Evolutionary conservation across 2,888 invertebrate genomes (phyloP).

Genomic region (Allacma fusca): DNA sequence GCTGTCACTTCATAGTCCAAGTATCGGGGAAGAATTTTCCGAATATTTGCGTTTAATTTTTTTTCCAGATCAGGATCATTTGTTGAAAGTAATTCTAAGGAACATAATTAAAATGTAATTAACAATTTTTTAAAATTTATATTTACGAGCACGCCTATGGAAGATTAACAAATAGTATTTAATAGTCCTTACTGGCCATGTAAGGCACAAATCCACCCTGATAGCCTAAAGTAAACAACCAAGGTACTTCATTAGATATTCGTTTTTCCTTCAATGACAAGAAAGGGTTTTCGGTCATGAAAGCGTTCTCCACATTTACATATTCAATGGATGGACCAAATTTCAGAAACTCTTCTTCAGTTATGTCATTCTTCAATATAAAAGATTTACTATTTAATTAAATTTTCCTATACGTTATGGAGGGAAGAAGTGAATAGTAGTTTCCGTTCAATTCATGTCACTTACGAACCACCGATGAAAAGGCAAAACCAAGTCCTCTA

Average conservation of each 20-base stretch:
- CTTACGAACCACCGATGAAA: slow-evolving; percentile 24
- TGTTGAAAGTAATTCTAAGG: background rate
- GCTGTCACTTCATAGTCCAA: slow-evolving; percentile 49
- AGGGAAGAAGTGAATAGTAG: background rate
- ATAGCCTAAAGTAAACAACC: no score
- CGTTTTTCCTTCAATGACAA: slow-evolving; percentile 48
- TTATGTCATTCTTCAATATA: background rate
- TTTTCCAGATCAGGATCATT: no score
- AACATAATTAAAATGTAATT: no score
- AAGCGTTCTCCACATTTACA: slow-evolving; percentile 44
- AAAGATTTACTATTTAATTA: no score
- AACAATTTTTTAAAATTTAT: background rate
- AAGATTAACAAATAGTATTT: no score
- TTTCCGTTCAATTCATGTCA: background rate
- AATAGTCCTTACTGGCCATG: no score
- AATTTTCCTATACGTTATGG: no score
- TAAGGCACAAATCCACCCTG: no score
- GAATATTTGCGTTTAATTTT: no score
- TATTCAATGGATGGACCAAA: slow-evolving; percentile 54
- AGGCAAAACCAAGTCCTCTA: background rate
- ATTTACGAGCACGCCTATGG: no score
- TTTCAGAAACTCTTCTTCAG: slow-evolving; percentile 14
- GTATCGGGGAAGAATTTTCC: background rate
- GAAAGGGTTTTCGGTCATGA: slow-evolving; percentile 49
- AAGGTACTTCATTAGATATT: slow-evolving; percentile 51